Evolutionary conservation across 2,888 invertebrate genomes (phyloP).

Genomic region (Abrostola tripartita): DNA sequence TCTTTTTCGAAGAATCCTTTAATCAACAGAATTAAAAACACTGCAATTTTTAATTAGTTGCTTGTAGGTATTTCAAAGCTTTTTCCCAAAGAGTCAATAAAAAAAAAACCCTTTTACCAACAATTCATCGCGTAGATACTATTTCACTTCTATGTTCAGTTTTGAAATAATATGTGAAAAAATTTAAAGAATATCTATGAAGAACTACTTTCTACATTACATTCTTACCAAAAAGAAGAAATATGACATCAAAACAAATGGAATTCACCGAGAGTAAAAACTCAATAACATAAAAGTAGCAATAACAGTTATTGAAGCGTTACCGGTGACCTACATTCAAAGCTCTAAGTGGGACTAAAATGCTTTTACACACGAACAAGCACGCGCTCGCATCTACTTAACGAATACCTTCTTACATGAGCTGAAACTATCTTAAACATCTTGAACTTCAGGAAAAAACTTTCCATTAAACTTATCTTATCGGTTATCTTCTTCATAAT

Average conservation of each 20-base stretch:
- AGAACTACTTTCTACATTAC: not conserved
- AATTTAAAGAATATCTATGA: too few relatives aligned
- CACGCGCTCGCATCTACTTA: constrained; percentile 2
- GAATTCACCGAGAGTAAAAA: not conserved
- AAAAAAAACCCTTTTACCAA: too few relatives aligned
- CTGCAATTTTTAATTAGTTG: too few relatives aligned
- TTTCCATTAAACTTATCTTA: constrained; percentile 3
- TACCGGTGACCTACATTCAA: constrained; percentile 31
- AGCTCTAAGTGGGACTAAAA: constrained; percentile 24
- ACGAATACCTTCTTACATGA: constrained; percentile 18
- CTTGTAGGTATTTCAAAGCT: too few relatives aligned
- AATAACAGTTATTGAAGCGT: constrained; percentile 7
- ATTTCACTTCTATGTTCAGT: too few relatives aligned
- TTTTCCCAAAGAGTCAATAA: too few relatives aligned
- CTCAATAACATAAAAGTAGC: constrained; percentile 11
- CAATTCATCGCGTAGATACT: too few relatives aligned
- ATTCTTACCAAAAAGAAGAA: not conserved
- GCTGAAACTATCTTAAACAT: constrained; percentile 23
- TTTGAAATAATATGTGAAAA: too few relatives aligned
- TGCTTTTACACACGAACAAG: constrained; percentile 15
- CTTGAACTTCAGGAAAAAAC: constrained; percentile 2
- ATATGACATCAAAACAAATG: not conserved
- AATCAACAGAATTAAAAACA: too few relatives aligned
- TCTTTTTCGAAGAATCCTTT: not conserved
- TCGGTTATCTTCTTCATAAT: not conserved